Percentiles rank a stretch among this genome's conserved stretches.
These are phyloP conservation scores for Esperia sulphurella DNA, from an alignment of 2,888 invertebrate species.

Conservation along the genomic window DNA sequence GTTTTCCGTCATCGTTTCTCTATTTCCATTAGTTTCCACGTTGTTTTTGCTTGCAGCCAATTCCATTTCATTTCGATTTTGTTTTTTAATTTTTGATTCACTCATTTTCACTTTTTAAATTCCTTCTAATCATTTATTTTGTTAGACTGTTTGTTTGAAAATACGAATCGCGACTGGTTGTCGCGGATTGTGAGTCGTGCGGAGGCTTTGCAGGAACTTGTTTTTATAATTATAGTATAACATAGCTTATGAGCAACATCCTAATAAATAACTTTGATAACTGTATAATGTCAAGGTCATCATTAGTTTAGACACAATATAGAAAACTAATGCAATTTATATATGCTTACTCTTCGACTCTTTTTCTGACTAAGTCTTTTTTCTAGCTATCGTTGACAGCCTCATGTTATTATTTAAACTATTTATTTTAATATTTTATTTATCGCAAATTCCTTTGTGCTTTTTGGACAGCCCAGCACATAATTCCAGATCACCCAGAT, in stretches of 20 bases:
- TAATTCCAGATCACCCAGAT: too few species aligned
- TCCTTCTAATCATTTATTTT: background rate
- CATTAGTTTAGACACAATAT: too few species aligned
- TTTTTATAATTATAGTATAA: constrained; percentile 24
- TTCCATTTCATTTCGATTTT: constrained; percentile 26
- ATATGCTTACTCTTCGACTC: too few species aligned
- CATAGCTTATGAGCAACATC: background rate
- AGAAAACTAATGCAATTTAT: too few species aligned
- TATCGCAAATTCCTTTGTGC: too few species aligned
- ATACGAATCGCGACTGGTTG: constrained; percentile 26
- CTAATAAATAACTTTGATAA: background rate
- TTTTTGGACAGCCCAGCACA: too few species aligned
- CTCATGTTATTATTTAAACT: too few species aligned
- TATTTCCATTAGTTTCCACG: constrained; percentile 14
- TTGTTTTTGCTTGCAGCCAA: constrained; percentile 18
- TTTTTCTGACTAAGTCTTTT: too few species aligned
- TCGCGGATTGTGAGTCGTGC: constrained; percentile 8
- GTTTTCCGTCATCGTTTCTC: constrained; percentile 15
- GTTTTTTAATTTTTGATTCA: constrained; percentile 26
- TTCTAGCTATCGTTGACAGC: too few species aligned
- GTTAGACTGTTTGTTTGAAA: constrained; percentile 31
- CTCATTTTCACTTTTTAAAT: constrained; percentile 12
- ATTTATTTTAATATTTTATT: too few species aligned
- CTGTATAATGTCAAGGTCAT: background rate
- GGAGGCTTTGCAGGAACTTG: constrained; percentile 26